Conservation (phyloP, 2,797 vertebrate species). For the Tolypeutes matacus region DNA sequence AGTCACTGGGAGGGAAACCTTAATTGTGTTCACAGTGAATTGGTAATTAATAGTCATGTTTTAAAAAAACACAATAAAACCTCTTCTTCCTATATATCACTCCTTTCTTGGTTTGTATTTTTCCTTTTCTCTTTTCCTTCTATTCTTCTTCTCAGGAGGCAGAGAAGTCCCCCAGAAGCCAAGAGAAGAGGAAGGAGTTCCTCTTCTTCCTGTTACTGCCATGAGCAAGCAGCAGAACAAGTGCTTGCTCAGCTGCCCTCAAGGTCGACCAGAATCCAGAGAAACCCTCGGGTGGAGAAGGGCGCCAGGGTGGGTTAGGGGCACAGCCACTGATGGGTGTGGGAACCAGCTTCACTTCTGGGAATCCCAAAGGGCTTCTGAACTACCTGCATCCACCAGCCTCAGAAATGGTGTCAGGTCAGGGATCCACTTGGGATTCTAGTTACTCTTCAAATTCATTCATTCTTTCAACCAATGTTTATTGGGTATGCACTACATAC, state of each 20-base stretch:
- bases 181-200: too few species aligned
- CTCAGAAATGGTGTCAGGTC: background rate
- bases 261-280: rapidly evolving
- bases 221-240: too few species aligned
- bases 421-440: background rate
- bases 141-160: background rate
- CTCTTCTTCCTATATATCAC: background rate
- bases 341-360: rapidly evolving
- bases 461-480: background rate
- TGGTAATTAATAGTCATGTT: background rate
- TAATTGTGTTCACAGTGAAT: background rate
- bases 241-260: rapidly evolving
- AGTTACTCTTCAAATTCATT: background rate
- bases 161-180: background rate
- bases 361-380: rapidly evolving
- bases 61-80: background rate
- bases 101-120: background rate
- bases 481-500: background rate
- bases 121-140: background rate
- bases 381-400: background rate
- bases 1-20: background rate
- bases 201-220: rapidly evolving
- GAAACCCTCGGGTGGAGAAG: background rate
- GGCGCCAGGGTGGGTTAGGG: background rate
- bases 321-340: rapidly evolving